These are phyloP conservation scores for Balearica regulorum DNA, from an alignment of 2,797 vertebrate genomes.

Conservation along the genomic window DNA sequence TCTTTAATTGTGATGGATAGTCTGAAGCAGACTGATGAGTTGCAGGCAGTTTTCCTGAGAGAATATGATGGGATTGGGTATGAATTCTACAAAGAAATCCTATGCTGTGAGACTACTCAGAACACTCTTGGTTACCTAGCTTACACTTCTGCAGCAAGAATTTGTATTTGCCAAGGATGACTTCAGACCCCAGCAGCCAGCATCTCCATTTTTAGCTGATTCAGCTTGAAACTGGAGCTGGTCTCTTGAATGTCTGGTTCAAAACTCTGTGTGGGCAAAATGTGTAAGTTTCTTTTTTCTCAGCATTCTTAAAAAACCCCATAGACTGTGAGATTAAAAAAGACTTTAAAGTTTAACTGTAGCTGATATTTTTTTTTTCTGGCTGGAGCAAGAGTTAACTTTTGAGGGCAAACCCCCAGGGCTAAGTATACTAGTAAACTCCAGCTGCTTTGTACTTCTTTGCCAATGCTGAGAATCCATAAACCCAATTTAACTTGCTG, in stretches of 20 bases:
- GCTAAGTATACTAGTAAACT: neutral
- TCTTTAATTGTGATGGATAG: neutral
- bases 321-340: neutral
- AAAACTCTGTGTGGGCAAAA: neutral
- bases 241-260: neutral
- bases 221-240: neutral
- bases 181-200: neutral
- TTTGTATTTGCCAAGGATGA: neutral
- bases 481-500: slow-evolving; percentile 44
- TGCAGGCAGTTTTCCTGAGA: neutral
- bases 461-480: slow-evolving; percentile 32
- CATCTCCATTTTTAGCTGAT: neutral
- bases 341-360: neutral
- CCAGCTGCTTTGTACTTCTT: slow-evolving; percentile 44
- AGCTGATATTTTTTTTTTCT: neutral
- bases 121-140: neutral
- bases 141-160: neutral
- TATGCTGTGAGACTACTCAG: neutral
- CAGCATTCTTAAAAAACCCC: neutral
- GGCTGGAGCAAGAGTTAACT: neutral
- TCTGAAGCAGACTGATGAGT: neutral
- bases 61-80: neutral
- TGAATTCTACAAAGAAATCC: neutral
- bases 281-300: neutral
- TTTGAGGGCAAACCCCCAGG: neutral